Conservation (phyloP, 2,797 vertebrate genomes). For the Rhynchonycteris naso region DNA sequence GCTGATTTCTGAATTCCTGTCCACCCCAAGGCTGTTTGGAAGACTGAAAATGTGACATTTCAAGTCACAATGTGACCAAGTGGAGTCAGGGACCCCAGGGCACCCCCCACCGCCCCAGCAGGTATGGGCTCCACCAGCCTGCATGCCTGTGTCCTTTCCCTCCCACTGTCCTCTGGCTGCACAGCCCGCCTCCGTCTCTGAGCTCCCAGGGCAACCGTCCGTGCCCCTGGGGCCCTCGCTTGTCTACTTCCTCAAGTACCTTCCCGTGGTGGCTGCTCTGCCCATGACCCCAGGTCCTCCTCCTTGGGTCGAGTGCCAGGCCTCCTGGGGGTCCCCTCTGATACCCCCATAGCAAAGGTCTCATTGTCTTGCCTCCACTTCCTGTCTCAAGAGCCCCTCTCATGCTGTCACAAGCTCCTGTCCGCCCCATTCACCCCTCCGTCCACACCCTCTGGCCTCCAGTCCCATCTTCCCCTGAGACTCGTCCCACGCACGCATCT, state of each 20-base stretch:
- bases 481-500: neutral
- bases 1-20: neutral
- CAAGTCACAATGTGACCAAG: neutral
- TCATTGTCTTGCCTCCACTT: neutral
- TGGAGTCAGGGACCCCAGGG: neutral
- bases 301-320: neutral
- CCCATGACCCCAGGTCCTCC: neutral
- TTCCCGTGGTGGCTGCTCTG: too few species aligned
- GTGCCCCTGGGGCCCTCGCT: neutral
- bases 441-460: fast-evolving
- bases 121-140: neutral
- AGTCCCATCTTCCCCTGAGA: neutral
- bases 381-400: neutral
- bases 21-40: neutral
- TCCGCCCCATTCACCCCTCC: neutral
- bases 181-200: too few species aligned
- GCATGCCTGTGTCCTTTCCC: neutral
- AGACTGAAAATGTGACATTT: neutral
- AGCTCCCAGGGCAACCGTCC: too few species aligned
- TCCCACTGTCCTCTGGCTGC: too few species aligned
- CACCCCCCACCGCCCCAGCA: neutral
- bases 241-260: neutral
- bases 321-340: neutral
- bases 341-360: too few species aligned
- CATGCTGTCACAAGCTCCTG: neutral